phyloP scores from a whole-genome alignment of 2,797 vertebrate genomes.

The Atherinosoma microstoma region DNA sequence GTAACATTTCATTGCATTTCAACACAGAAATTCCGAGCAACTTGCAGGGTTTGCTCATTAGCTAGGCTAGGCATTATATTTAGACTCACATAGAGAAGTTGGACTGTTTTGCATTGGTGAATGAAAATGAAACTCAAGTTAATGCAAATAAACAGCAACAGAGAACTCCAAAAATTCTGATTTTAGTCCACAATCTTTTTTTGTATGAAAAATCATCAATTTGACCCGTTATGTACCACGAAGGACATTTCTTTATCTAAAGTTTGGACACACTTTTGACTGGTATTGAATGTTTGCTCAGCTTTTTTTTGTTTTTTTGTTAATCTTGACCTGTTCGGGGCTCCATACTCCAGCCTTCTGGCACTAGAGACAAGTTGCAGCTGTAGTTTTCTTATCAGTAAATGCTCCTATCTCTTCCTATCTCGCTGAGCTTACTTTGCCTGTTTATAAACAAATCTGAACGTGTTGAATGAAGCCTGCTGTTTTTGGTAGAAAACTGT shows the following conservation, averaged over 20 bases:
- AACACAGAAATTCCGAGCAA: neutral
- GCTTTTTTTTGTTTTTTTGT: neutral
- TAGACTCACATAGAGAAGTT: neutral
- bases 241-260: too few relatives aligned
- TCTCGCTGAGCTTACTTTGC: slow-evolving; percentile 38
- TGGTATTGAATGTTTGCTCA: neutral
- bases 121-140: neutral
- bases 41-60: neutral
- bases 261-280: too few relatives aligned
- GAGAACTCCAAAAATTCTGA: neutral
- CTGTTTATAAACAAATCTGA: slow-evolving; percentile 56
- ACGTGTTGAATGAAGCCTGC: slow-evolving; percentile 35
- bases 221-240: too few relatives aligned
- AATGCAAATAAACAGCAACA: too few relatives aligned
- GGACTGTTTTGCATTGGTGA: neutral
- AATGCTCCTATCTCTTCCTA: slow-evolving; percentile 46
- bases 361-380: slow-evolving; percentile 6
- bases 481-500: slow-evolving; percentile 14
- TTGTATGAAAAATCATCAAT: too few relatives aligned
- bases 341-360: slow-evolving; percentile 5
- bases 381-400: slow-evolving; percentile 58
- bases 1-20: too few relatives aligned
- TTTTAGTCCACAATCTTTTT: neutral
- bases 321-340: neutral
- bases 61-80: neutral